phyloP scores from a whole-genome alignment of 2,888 invertebrate genomes.

The Acanthosoma haemorrhoidale region DNA sequence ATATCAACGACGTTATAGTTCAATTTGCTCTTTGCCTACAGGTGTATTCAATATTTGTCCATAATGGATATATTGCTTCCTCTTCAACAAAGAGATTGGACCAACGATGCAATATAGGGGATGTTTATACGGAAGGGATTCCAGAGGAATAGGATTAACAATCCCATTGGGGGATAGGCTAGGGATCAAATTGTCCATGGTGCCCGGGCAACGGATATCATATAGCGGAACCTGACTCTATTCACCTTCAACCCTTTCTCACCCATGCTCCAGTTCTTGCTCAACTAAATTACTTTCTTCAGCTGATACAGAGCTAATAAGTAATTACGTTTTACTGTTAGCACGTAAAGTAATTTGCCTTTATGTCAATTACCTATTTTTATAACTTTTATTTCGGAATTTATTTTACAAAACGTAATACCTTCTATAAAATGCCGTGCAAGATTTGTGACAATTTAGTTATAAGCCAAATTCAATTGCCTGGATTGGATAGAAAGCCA shows the following conservation, averaged over 20 bases:
- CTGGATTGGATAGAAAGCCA: no score
- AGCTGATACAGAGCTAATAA: background rate
- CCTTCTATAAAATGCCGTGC: no score
- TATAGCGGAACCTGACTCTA: background rate
- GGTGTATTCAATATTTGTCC: no score
- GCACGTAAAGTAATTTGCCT: background rate
- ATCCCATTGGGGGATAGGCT: background rate
- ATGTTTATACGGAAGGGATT: conserved; percentile 1
- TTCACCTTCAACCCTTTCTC: background rate
- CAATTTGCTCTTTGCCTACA: no score
- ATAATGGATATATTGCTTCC: background rate
- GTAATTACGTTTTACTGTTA: background rate
- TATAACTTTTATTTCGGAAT: no score
- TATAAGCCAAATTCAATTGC: no score
- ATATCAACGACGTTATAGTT: no score
- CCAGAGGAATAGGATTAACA: conserved; percentile 17
- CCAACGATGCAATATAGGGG: background rate
- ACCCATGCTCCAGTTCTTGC: no score
- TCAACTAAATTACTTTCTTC: no score
- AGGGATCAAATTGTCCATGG: conserved; percentile 16
- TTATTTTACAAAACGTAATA: no score
- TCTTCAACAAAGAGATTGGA: background rate
- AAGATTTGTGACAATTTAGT: no score
- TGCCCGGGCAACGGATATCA: background rate
- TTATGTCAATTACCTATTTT: no score